A percentile compares a stretch with the other conserved stretches of the same genome.
phyloP scores from a whole-genome alignment of 2,888 invertebrate species.

The Tethea ocularis region DNA sequence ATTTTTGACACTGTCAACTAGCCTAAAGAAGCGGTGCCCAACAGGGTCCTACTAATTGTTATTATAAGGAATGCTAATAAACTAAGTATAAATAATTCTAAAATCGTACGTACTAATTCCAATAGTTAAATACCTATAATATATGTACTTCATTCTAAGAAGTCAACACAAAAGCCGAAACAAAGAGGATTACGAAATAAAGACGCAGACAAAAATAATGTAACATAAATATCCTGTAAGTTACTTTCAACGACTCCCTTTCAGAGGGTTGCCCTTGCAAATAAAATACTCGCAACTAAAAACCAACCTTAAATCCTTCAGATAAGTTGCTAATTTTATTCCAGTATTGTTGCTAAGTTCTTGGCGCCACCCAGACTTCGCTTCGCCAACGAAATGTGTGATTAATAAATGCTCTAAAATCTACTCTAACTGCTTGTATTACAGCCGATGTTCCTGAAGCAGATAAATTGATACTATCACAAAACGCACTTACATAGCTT shows the following conservation, averaged over 20 bases:
- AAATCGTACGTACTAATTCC: too few relatives aligned
- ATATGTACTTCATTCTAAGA: not conserved
- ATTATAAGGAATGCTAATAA: too few relatives aligned
- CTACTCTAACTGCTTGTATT: not conserved
- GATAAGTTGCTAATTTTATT: slow-evolving; percentile 15
- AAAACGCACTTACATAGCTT: slow-evolving; percentile 37
- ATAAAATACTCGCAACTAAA: not conserved
- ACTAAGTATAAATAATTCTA: too few relatives aligned
- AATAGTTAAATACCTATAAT: too few relatives aligned
- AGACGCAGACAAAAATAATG: not conserved
- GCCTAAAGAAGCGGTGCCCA: too few relatives aligned
- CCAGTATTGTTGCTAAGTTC: slow-evolving; percentile 20
- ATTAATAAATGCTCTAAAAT: slow-evolving; percentile 11
- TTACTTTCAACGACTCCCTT: slow-evolving; percentile 2
- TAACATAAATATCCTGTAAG: slow-evolving; percentile 6
- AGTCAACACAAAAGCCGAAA: too few relatives aligned
- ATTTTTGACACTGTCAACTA: too few relatives aligned
- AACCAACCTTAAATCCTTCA: not conserved
- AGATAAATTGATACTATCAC: slow-evolving; percentile 17
- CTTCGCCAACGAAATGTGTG: slow-evolving; percentile 45
- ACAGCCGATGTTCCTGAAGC: slow-evolving; percentile 21
- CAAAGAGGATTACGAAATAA: not conserved
- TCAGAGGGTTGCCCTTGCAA: slow-evolving; percentile 4
- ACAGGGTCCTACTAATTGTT: too few relatives aligned
- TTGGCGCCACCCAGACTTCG: slow-evolving; percentile 54